Base-by-base conservation (phyloP, 2,797 vertebrate species). In the Spinus pinus region DNA sequence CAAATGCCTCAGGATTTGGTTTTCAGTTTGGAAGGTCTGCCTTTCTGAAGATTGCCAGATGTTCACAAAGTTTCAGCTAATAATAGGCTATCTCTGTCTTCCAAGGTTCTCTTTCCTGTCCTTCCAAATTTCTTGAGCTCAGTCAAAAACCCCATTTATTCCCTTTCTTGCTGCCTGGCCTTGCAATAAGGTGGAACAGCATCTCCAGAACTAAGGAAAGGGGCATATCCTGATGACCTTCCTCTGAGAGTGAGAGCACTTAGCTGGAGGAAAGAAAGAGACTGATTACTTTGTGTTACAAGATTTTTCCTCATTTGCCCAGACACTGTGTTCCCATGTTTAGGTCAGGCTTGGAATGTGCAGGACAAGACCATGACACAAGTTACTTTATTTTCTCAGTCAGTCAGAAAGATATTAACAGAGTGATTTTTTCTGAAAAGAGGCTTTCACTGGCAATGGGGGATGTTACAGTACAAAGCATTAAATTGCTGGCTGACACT, bases 381-480 rank as follows among this genome's bases (percentile, higher is more conserved):
- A 84, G 60, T 46, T 46, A 75, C 54, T 67, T 47, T 90, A 64
- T 57, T 81, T 87, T 95, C 93, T 95, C 80, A 78, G 92, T 92
- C 86, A 93, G 78, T n/a, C 90, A 80, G 88, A 85, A 91, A 95
- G 89, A 67, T 12, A 41, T 27, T 75, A 79, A 86, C 54, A 75
- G 84, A 93, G 84, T 35, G 44, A 81, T 81, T 57, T 75, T 88
- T 94, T 95, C 86, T 66, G 79, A 91, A 78, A 84, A 66, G n/a
- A 67, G 78, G 46, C 57, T 91, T 96, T 96, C 84, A 72, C 69
- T 88, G 88, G 56, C 86, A 91, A 27, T 24, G 27, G 77, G 51
- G 31, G 17, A 87, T 69, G 58, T 89, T 81, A n/a, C 72, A 83
- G n/a, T 81, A 89, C 69, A 95, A 93, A 96, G 67, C 77, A 70